Percentiles rank a stretch among this genome's conserved stretches.
Evolutionary conservation across 1,140 invertebrate genomes (phyloP).

Genomic region (Papilio helenus): DNA sequence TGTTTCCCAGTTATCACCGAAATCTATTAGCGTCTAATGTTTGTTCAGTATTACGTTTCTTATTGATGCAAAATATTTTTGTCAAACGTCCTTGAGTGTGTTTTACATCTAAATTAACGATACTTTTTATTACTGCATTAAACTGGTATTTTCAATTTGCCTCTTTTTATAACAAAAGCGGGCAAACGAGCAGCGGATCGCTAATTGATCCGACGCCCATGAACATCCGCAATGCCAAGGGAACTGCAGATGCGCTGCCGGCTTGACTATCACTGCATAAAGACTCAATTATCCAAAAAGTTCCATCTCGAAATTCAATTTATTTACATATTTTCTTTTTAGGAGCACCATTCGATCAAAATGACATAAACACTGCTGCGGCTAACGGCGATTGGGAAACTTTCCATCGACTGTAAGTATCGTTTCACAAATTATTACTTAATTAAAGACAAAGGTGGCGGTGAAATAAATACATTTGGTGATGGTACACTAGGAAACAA

Average conservation of each 20-base stretch:
- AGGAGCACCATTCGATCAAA: slow-evolving; percentile 41
- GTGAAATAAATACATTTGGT: background rate
- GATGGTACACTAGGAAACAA: background rate
- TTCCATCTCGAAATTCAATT: no score
- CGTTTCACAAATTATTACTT: no score
- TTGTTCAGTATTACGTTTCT: background rate
- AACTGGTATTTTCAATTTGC: no score
- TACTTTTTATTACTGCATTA: background rate
- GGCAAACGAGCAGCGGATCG: no score
- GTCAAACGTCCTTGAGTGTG: background rate
- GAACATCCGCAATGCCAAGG: no score
- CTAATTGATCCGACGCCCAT: no score
- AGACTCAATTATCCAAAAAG: no score
- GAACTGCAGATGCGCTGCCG: no score
- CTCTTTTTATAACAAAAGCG: no score
- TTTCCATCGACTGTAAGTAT: slow-evolving; percentile 55
- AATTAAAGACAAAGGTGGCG: background rate
- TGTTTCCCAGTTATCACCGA: background rate
- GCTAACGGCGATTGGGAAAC: slow-evolving; percentile 48
- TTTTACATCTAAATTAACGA: background rate
- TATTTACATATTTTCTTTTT: no score
- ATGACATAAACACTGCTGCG: slow-evolving; percentile 46
- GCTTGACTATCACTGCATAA: no score
- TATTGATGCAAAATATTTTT: background rate
- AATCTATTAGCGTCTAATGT: background rate